Conservation (phyloP, 2,113 vertebrate species). For the Phodopus roborovskii region DNA sequence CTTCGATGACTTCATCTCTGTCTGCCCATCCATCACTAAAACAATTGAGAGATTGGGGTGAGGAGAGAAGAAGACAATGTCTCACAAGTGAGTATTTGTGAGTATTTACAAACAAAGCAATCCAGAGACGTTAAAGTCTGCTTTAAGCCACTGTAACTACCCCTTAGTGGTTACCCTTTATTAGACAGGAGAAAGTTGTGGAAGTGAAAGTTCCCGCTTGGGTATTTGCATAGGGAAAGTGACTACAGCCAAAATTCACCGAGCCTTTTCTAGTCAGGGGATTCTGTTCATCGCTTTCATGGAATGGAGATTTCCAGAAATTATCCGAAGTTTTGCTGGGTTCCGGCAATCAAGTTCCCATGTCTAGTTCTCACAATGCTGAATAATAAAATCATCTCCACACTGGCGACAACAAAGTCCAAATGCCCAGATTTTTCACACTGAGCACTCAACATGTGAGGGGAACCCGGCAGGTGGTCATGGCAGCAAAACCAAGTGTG, state of each 20-base stretch:
- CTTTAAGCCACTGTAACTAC: not conserved
- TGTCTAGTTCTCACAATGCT: not conserved
- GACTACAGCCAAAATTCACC: not conserved
- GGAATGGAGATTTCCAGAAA: not conserved
- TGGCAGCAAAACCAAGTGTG: not conserved
- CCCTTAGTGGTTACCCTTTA: too few relatives aligned
- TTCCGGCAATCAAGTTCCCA: not conserved
- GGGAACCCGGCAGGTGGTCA: not conserved
- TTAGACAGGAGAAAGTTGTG: not conserved
- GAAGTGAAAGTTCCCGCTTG: not conserved
- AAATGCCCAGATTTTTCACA: not conserved
- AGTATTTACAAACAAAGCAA: slow-evolving; percentile 33
- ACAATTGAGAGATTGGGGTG: slow-evolving; percentile 53
- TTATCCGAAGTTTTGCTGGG: not conserved
- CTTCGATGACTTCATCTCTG: slow-evolving; percentile 98
- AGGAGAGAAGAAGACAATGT: slow-evolving; percentile 66
- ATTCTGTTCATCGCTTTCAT: not conserved
- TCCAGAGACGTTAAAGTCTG: not conserved
- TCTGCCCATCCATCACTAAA: slow-evolving; percentile 98
- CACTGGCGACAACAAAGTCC: slow-evolving; percentile 37
- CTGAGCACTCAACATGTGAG: slow-evolving; percentile 5
- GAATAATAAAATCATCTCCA: not conserved
- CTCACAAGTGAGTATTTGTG: slow-evolving; percentile 58
- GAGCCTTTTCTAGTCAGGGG: not conserved
- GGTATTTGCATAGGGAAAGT: not conserved